Evolutionary conservation across 2,888 invertebrate genomes (phyloP).

Genomic region (Chaetogeoica ovagalla): DNA sequence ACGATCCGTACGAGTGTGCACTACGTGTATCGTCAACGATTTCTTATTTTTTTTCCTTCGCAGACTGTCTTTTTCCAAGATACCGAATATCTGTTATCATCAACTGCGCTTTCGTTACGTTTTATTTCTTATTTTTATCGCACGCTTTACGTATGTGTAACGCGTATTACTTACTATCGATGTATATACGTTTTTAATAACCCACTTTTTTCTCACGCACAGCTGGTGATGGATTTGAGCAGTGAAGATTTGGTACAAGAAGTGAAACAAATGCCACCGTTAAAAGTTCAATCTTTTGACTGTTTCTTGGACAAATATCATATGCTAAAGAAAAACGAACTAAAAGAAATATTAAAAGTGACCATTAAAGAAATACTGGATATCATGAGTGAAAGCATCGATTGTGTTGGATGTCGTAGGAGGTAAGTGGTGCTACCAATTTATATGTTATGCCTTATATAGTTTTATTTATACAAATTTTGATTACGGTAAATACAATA

Average conservation of each 20-base stretch:
- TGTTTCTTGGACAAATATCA: constrained; percentile 82
- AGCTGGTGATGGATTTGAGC: constrained; percentile 94
- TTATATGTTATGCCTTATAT: not conserved
- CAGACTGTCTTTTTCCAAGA: too few species aligned
- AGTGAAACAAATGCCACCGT: constrained; percentile 76
- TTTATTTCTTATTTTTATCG: too few species aligned
- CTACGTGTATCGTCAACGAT: too few species aligned
- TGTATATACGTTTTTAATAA: constrained; percentile 43
- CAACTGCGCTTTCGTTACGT: too few species aligned
- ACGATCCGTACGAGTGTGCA: too few species aligned
- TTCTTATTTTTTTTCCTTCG: too few species aligned
- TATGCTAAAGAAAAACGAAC: constrained; percentile 75
- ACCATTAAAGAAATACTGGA: constrained; percentile 80
- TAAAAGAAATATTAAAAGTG: constrained; percentile 79
- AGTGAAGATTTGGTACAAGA: constrained; percentile 83
- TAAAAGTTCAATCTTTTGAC: constrained; percentile 69
- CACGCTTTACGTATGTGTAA: not conserved
- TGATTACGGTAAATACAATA: not conserved
- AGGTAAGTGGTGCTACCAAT: constrained; percentile 65
- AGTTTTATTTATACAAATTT: not conserved
- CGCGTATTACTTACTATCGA: not conserved
- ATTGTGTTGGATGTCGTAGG: constrained; percentile 91
- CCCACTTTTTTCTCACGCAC: constrained; percentile 55
- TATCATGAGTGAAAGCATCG: constrained; percentile 86
- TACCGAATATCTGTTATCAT: too few species aligned